A percentile compares a stretch with the other conserved stretches of the same genome.
These are phyloP conservation scores for Eupeodes corollae DNA, from an alignment of 1,140 invertebrate genomes.

Conservation along the genomic window DNA sequence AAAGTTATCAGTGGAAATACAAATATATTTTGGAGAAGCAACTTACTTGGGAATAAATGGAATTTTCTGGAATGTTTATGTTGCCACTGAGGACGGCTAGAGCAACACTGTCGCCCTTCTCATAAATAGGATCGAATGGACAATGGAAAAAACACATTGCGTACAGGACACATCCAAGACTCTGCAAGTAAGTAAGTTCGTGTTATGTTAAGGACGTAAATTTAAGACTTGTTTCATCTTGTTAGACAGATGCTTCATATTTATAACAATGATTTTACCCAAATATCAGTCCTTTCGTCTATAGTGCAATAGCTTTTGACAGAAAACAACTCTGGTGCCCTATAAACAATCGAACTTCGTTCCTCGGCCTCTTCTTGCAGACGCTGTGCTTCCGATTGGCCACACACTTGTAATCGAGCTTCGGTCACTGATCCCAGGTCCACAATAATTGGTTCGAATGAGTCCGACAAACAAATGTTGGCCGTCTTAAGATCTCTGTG, in stretches of 20 bases:
- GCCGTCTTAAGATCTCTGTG: conserved; percentile 78
- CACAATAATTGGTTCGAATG: conserved; percentile 65
- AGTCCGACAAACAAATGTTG: conserved; percentile 66
- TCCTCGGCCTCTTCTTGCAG: conserved; percentile 74
- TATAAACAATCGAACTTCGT: conserved; percentile 75
- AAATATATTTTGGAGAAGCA: neutral
- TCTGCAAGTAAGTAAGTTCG: conserved; percentile 45
- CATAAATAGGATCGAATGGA: conserved; percentile 75
- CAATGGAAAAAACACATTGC: conserved; percentile 77
- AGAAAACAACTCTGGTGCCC: conserved; percentile 79
- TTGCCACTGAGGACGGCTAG: conserved; percentile 71
- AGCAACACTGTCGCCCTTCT: conserved; percentile 77
- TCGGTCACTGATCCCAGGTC: conserved; percentile 71
- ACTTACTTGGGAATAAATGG: conserved; percentile 51
- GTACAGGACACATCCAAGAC: conserved; percentile 74
- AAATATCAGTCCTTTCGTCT: conserved; percentile 78
- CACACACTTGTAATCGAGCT: conserved; percentile 63
- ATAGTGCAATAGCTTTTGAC: conserved; percentile 69
- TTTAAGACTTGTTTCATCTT: neutral
- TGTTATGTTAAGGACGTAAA: too few species aligned
- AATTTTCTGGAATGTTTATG: conserved; percentile 58
- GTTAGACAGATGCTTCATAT: neutral
- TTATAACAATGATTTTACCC: conserved; percentile 46
- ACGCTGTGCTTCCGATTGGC: conserved; percentile 55
- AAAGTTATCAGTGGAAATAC: neutral